These are phyloP conservation scores for Morpho achilles DNA, from an alignment of 2,888 invertebrate species.

Conservation along the genomic window DNA sequence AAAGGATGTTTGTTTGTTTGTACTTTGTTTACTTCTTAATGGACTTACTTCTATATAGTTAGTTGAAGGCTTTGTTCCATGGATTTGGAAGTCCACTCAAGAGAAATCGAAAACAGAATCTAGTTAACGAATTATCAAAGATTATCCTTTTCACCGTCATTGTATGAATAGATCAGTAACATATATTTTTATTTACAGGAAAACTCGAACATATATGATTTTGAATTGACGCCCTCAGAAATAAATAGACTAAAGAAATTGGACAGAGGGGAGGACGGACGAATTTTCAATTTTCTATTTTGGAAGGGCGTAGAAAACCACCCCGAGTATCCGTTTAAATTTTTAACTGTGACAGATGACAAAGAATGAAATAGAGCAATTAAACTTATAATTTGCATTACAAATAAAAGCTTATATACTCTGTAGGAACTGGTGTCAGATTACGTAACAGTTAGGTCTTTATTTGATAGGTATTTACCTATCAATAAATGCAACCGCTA, in stretches of 20 bases:
- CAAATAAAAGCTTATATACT: too few relatives aligned
- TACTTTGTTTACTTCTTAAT: not conserved
- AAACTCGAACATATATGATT: slow-evolving; percentile 84
- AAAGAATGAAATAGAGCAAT: not conserved
- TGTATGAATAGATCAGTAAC: not conserved
- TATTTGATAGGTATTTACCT: too few relatives aligned
- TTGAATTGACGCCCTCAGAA: slow-evolving; percentile 78
- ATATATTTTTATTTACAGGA: slow-evolving; percentile 49
- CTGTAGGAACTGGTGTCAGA: too few relatives aligned
- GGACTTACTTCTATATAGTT: not conserved
- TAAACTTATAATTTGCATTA: not conserved
- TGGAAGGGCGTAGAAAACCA: slow-evolving; percentile 84
- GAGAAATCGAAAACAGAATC: too few relatives aligned
- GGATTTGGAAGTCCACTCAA: not conserved
- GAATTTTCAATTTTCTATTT: slow-evolving; percentile 84
- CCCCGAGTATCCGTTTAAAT: slow-evolving; percentile 83
- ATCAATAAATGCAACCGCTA: too few relatives aligned
- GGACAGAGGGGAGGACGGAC: slow-evolving; percentile 80
- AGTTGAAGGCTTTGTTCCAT: not conserved
- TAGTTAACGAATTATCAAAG: too few relatives aligned
- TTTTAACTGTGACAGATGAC: slow-evolving; percentile 17
- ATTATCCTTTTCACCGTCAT: too few relatives aligned
- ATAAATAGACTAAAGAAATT: slow-evolving; percentile 73
- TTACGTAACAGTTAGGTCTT: too few relatives aligned
- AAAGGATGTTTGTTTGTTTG: too few relatives aligned